Conservation (phyloP, 2,888 invertebrate species). For the Nebria salina region DNA sequence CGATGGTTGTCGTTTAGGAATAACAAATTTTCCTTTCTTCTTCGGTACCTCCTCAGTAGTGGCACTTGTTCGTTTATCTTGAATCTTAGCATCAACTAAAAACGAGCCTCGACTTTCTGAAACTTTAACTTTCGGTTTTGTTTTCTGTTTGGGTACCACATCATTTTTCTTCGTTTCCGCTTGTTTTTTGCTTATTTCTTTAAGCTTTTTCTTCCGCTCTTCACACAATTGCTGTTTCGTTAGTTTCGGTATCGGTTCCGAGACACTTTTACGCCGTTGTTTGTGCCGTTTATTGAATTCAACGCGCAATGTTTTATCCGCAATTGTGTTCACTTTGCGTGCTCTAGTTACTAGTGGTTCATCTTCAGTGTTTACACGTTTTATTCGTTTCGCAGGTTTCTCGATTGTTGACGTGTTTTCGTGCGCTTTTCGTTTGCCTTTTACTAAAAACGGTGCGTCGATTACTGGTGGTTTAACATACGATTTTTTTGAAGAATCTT, state of each 20-base stretch:
- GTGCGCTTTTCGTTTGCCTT: slow-evolving; percentile 46
- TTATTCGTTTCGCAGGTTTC: slow-evolving; percentile 29
- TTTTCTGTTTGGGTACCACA: slow-evolving; percentile 60
- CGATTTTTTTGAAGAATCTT: slow-evolving; percentile 21
- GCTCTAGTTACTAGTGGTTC: slow-evolving; percentile 3
- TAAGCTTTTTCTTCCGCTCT: slow-evolving; percentile 65
- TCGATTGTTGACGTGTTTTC: slow-evolving; percentile 32
- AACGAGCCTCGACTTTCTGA: slow-evolving; percentile 50
- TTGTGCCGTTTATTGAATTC: slow-evolving; percentile 37
- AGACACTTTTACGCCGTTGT: slow-evolving; percentile 21
- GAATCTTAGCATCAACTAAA: slow-evolving; percentile 44
- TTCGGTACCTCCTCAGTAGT: slow-evolving; percentile 8
- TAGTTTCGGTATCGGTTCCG: slow-evolving; percentile 49
- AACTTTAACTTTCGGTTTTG: slow-evolving; percentile 57
- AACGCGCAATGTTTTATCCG: slow-evolving; percentile 2
- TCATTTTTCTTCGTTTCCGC: slow-evolving; percentile 54
- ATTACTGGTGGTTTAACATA: slow-evolving; percentile 52
- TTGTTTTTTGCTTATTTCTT: slow-evolving; percentile 63
- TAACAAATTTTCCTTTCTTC: slow-evolving; percentile 38
- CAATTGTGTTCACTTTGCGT: neutral
- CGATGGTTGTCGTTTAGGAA: slow-evolving; percentile 53
- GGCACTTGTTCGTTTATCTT: slow-evolving; percentile 6
- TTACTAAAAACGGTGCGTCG: slow-evolving; percentile 51
- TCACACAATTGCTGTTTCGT: slow-evolving; percentile 56
- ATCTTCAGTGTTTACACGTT: slow-evolving; percentile 9